Conservation (phyloP, 2,888 invertebrate genomes). For the Ecliptopera silaceata region DNA sequence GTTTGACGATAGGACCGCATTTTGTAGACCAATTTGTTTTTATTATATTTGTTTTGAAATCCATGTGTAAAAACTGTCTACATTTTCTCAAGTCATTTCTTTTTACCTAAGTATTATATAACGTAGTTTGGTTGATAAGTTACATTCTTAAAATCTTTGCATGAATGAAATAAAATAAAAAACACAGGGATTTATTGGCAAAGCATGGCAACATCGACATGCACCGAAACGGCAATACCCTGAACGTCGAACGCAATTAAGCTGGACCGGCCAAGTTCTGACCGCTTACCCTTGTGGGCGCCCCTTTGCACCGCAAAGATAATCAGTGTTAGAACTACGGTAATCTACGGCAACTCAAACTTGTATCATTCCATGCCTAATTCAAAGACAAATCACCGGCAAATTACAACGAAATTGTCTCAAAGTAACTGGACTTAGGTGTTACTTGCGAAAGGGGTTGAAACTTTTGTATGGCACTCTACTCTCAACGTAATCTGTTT, state of each 20-base stretch:
- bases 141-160: no score
- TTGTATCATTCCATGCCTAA: slow-evolving; percentile 38
- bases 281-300: slow-evolving; percentile 44
- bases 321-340: slow-evolving; percentile 49
- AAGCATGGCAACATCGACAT: not conserved
- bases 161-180: no score
- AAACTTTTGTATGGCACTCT: not conserved
- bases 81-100: no score
- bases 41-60: no score
- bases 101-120: no score
- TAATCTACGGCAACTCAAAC: slow-evolving; percentile 31
- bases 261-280: slow-evolving; percentile 47
- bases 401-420: slow-evolving; percentile 24
- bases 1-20: no score
- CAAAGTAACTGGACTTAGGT: slow-evolving; percentile 4
- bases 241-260: slow-evolving; percentile 51
- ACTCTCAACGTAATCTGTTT: not conserved
- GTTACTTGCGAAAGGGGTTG: not conserved
- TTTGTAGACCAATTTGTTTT: no score
- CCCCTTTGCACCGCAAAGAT: slow-evolving; percentile 52
- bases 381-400: slow-evolving; percentile 36
- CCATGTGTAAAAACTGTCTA: no score
- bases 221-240: slow-evolving; percentile 40
- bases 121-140: no score
- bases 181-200: not conserved